phyloP scores from a whole-genome alignment of 2,797 vertebrate genomes.

The Phrynocephalus guinanensis region DNA sequence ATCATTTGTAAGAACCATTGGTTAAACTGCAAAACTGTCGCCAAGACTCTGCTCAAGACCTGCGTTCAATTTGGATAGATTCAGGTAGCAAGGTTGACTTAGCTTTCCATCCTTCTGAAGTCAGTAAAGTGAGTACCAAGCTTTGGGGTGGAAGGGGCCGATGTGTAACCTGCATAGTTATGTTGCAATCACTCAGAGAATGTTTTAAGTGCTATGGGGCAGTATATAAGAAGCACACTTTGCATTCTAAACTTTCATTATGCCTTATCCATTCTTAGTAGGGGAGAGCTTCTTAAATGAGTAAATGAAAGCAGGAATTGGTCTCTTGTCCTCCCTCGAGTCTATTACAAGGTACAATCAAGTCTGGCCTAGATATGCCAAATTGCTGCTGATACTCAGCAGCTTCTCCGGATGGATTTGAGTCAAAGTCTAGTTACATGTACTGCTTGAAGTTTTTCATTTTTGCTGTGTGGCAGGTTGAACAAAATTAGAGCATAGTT shows the following conservation, averaged over 20 bases:
- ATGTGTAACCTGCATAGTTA: no score
- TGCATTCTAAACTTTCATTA: not conserved
- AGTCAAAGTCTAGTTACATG: not conserved
- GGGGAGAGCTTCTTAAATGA: not conserved
- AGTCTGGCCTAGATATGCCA: conserved; percentile 13
- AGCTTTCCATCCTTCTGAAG: no score
- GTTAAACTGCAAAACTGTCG: no score
- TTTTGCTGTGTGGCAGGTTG: not conserved
- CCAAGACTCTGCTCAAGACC: no score
- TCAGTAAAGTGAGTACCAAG: no score
- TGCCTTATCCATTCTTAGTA: no score
- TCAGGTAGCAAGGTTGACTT: no score
- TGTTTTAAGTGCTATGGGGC: no score
- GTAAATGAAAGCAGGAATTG: not conserved
- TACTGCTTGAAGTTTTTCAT: not conserved
- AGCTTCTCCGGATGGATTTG: not conserved
- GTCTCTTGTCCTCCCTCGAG: not conserved
- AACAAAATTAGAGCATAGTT: conserved; percentile 11
- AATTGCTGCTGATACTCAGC: conserved; percentile 10
- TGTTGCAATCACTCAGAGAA: no score
- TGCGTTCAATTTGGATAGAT: no score
- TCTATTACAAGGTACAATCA: not conserved
- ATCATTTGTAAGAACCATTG: not conserved
- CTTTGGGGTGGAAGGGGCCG: no score
- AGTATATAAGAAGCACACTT: no score